Conservation (phyloP, 2,888 invertebrate species). For the Acanthosepion pharaonis region DNA sequence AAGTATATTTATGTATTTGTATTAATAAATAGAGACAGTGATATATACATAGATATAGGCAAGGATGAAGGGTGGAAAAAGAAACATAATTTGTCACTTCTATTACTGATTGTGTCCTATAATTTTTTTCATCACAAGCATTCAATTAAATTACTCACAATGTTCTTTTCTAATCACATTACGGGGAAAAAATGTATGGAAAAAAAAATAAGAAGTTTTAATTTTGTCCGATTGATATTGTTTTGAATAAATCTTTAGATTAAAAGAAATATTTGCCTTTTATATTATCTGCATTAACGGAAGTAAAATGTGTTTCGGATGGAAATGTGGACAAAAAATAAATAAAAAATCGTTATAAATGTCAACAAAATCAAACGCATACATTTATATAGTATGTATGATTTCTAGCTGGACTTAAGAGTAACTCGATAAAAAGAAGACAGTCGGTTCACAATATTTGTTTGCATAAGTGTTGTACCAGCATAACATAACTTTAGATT, state of each 20-base stretch:
- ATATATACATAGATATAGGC: not conserved
- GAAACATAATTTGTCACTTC: not conserved
- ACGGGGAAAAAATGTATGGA: not conserved
- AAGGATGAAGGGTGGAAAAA: not conserved
- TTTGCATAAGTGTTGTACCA: too few relatives aligned
- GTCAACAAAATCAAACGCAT: not conserved
- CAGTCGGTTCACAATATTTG: too few relatives aligned
- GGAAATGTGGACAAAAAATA: not conserved
- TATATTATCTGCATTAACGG: not conserved
- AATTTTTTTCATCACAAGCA: not conserved
- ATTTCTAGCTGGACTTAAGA: too few relatives aligned
- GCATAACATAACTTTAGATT: too few relatives aligned
- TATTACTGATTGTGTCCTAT: not conserved
- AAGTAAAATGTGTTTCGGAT: not conserved
- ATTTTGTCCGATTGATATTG: not conserved
- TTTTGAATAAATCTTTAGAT: not conserved
- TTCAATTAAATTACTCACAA: constrained; percentile 22
- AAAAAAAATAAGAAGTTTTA: not conserved
- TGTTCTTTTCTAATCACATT: constrained; percentile 33
- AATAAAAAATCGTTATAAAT: not conserved
- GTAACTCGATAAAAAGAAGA: too few relatives aligned
- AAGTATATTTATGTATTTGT: too few relatives aligned
- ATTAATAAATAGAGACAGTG: too few relatives aligned
- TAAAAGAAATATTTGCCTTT: not conserved
- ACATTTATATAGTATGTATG: not conserved